A percentile compares a stretch with the other conserved stretches of the same genome.
These are phyloP conservation scores for Ophion slaviceki DNA, from an alignment of 2,888 invertebrate species.

Conservation along the genomic window DNA sequence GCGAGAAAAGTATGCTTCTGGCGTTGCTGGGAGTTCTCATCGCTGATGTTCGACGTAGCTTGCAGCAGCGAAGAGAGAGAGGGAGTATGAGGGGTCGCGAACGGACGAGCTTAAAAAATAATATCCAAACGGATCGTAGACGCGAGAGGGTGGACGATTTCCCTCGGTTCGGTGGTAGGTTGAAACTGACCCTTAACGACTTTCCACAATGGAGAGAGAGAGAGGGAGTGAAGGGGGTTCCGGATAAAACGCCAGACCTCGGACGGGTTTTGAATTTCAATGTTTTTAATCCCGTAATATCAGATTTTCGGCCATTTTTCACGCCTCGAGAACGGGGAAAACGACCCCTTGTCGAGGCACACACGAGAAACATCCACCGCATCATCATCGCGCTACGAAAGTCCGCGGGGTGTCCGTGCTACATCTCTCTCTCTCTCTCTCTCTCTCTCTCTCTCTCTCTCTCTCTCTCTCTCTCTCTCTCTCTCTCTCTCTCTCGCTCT, in stretches of 20 bases:
- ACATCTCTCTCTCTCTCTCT: conserved; percentile 76
- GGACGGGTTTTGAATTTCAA: conserved; percentile 84
- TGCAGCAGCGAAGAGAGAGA: background rate
- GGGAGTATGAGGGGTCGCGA: conserved; percentile 42
- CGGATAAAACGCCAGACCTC: conserved; percentile 50
- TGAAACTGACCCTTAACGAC: conserved; percentile 84
- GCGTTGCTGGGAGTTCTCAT: conserved; percentile 29
- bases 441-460: conserved; percentile 79
- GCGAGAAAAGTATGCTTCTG: conserved; percentile 56
- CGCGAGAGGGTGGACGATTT: conserved; percentile 69
- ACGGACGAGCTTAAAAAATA: conserved; percentile 64
- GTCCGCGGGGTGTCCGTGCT: conserved; percentile 73
- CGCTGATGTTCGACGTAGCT: conserved; percentile 38
- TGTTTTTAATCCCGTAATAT: conserved; percentile 84
- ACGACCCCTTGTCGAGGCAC: conserved; percentile 64
- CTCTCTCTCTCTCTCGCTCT: conserved; percentile 78
- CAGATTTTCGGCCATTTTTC: conserved; percentile 84
- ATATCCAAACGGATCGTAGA: conserved; percentile 63
- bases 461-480: conserved; percentile 75
- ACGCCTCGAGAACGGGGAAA: conserved; percentile 74
- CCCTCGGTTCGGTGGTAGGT: conserved; percentile 67
- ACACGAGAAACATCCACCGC: conserved; percentile 65
- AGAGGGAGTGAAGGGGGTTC: conserved; percentile 34
- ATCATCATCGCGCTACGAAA: conserved; percentile 44
- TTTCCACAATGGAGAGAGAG: conserved; percentile 77